Evolutionary conservation across 2,797 vertebrate species (phyloP).

Genomic region (Hippopotamyrus pictus): DNA sequence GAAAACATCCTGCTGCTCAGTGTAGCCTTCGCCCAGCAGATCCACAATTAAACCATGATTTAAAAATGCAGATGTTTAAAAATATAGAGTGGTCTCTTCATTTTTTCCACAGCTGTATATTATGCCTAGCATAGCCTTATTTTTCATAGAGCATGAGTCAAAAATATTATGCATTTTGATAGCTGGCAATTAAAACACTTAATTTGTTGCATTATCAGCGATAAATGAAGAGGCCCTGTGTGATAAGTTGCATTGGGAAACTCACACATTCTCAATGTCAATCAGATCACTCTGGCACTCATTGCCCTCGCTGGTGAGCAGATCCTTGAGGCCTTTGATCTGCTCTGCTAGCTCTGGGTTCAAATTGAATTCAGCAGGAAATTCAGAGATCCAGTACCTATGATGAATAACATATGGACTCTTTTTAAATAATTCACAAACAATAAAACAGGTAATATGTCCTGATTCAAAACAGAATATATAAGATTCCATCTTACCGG

Average conservation of each 20-base stretch:
- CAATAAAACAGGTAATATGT: neutral
- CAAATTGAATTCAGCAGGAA: constrained; percentile 83
- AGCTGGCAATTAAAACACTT: neutral
- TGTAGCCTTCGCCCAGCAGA: too few relatives aligned
- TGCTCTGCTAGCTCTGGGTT: constrained; percentile 78
- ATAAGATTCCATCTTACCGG: constrained; percentile 56
- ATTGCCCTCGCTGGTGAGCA: constrained; percentile 71
- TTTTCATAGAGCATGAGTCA: neutral
- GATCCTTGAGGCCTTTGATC: constrained; percentile 82
- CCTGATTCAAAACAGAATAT: neutral
- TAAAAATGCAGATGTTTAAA: too few relatives aligned
- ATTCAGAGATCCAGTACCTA: constrained; percentile 87
- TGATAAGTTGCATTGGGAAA: constrained; percentile 29
- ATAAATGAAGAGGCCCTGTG: neutral
- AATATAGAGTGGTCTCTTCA: too few relatives aligned
- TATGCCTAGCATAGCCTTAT: neutral
- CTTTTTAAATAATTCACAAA: neutral
- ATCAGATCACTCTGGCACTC: constrained; percentile 76
- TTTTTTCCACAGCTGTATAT: neutral
- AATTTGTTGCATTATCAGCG: neutral
- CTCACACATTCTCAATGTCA: constrained; percentile 84
- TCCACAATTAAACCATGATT: too few relatives aligned
- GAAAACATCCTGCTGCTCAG: too few relatives aligned
- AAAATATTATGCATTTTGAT: neutral
- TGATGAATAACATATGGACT: neutral